A percentile compares a stretch with the other conserved stretches of the same genome.
Conservation (phyloP, 2,888 invertebrate species). For the Microctonus brassicae region DNA sequence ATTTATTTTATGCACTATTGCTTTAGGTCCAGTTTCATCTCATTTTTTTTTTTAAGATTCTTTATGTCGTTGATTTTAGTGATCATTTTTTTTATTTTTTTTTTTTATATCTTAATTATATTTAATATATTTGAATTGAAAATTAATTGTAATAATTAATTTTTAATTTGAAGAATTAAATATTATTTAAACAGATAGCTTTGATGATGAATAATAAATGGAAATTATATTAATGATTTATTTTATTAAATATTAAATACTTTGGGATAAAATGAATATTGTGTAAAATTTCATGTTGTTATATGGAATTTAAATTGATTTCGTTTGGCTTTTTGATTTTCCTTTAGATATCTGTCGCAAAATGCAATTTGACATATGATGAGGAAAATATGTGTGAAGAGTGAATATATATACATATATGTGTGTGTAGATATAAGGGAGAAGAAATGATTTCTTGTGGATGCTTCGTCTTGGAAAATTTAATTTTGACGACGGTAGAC, state of each 20-base stretch:
- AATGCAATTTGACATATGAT: constrained; percentile 9
- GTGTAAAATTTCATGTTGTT: background rate
- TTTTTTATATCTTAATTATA: no score
- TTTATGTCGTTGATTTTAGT: no score
- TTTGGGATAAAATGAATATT: no score
- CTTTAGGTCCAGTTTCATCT: background rate
- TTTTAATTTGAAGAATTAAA: no score
- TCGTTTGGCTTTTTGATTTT: background rate
- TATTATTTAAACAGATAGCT: no score
- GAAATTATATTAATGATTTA: no score
- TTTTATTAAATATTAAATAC: no score
- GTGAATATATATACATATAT: background rate
- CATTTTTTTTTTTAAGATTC: no score
- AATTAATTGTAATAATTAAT: no score
- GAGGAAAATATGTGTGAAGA: background rate
- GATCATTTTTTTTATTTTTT: background rate
- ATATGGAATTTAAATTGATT: background rate
- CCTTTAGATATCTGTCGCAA: background rate
- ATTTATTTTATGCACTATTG: background rate
- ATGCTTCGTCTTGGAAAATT: constrained; percentile 38
- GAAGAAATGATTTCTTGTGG: constrained; percentile 7
- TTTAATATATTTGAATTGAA: no score
- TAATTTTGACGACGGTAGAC: constrained; percentile 40
- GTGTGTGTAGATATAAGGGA: background rate
- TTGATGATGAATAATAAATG: background rate